phyloP scores from a whole-genome alignment of 2,888 invertebrate species.

The Polymixis lichenea region DNA sequence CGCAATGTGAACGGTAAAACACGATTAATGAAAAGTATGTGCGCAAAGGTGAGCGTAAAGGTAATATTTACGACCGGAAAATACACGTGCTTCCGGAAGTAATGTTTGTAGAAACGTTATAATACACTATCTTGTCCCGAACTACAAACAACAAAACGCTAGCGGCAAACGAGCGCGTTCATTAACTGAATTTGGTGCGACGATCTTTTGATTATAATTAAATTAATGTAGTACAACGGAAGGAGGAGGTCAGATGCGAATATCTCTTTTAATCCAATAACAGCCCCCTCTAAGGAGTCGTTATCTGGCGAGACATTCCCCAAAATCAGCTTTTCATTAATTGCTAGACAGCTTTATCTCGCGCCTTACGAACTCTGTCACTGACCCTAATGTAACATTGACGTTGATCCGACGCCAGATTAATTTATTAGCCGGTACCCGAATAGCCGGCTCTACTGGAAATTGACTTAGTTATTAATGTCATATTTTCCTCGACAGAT shows the following conservation, averaged over 20 bases:
- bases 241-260: constrained; percentile 71
- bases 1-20: constrained; percentile 30
- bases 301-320: constrained; percentile 80
- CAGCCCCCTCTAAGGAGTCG: constrained; percentile 69
- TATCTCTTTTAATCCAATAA: constrained; percentile 81
- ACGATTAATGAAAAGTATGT: constrained; percentile 41
- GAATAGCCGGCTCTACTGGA: constrained; percentile 75
- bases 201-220: constrained; percentile 71
- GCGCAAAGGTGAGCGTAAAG: constrained; percentile 34
- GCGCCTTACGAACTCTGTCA: constrained; percentile 74
- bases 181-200: constrained; percentile 34
- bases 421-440: constrained; percentile 83
- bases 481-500: constrained; percentile 81
- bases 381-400: constrained; percentile 81
- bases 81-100: constrained; percentile 37
- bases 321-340: constrained; percentile 87
- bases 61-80: constrained; percentile 55
- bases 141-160: constrained; percentile 37
- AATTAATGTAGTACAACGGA: constrained; percentile 76
- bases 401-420: constrained; percentile 85
- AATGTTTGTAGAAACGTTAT: constrained; percentile 35
- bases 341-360: constrained; percentile 83
- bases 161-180: constrained; percentile 24
- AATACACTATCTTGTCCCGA: constrained; percentile 40
- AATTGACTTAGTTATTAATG: constrained; percentile 83